Percentiles rank a stretch among this genome's conserved stretches.
These are phyloP conservation scores for Mechanitis messenoides DNA, from an alignment of 2,888 invertebrate genomes.

Conservation along the genomic window DNA sequence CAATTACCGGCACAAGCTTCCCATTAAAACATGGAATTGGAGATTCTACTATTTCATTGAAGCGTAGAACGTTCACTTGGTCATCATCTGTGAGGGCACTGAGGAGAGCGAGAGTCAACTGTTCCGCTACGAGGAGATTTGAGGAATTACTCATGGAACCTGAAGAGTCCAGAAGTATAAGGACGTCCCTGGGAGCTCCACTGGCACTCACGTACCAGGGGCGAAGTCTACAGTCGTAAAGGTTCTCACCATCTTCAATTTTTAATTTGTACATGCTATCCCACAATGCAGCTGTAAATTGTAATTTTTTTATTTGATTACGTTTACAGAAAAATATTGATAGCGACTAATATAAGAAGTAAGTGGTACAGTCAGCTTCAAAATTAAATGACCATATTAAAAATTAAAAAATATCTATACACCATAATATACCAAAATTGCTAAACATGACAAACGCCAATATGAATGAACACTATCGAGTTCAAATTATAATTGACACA, in stretches of 20 bases:
- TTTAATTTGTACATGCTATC: slow-evolving; percentile 55
- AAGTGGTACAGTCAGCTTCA: too few species aligned
- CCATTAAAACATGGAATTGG: slow-evolving; percentile 62
- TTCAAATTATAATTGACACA: too few species aligned
- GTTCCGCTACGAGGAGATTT: slow-evolving; percentile 51
- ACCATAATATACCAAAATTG: too few species aligned
- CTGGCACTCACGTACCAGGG: slow-evolving; percentile 68
- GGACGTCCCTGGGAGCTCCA: slow-evolving; percentile 63
- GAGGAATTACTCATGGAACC: slow-evolving; percentile 66
- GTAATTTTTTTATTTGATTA: background rate
- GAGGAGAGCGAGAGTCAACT: slow-evolving; percentile 58
- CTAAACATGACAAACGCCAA: too few species aligned
- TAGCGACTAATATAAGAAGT: background rate
- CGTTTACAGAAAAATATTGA: background rate
- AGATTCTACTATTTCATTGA: slow-evolving; percentile 54
- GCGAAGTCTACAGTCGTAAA: slow-evolving; percentile 65
- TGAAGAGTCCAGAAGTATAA: slow-evolving; percentile 62
- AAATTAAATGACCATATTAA: too few species aligned
- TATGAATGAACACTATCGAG: too few species aligned
- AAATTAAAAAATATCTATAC: too few species aligned
- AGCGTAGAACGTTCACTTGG: slow-evolving; percentile 62
- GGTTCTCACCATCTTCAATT: slow-evolving; percentile 40
- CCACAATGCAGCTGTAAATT: slow-evolving; percentile 56
- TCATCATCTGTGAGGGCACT: slow-evolving; percentile 68
- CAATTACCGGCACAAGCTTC: slow-evolving; percentile 59